Base-by-base conservation (phyloP, 2,113 vertebrate species). In the Tor tambroides region DNA sequence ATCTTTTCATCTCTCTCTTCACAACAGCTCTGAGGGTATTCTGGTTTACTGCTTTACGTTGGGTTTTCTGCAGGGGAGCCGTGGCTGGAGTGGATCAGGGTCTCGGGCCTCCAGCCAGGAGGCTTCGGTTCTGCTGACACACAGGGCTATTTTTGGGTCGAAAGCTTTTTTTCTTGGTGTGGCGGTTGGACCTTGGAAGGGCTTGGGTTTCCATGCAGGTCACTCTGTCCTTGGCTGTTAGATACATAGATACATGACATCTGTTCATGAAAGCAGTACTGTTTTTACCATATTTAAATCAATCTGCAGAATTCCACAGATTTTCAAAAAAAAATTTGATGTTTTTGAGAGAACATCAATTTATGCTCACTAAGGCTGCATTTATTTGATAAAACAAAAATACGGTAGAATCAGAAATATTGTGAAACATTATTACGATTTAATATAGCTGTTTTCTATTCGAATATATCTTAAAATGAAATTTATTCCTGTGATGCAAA, bases 161-260 rank as follows among this genome's bases (percentile, higher is more conserved):
- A 85, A 71, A 85, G 35, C 59, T 49, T 49, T 49, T 49, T 49
- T 49, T 49, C 46, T 49, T 49, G 46, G 46, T 14, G 65, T 30
- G 67, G 30, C 76, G 51, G 63, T 28, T 23, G 41, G 54, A 89
- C 74, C 79, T 72, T 12, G 28, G 69, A 54, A 88, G 35, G 80
- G 83, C 83, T 87, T 54, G 23, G 74, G 49, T 87, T 87, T 89
- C 86, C 67, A 15, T 49, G 67, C 38, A 81, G 71, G 88, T 81
- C 83, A 69, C 78, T 49, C 51, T 83, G 86, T 15, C 86, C 86
- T 86, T 89, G 78, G 63, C 28, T 32, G 43, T 49, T 46, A 67
- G 14, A 65, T 28, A 61, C 32, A 23, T 12, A 21, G 41, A 6
- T 49, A 12, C 21, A 49, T 49, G 43, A 23, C 12, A 15, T 76